Base-by-base conservation (phyloP, 2,113 vertebrate genomes). In the Empidonax traillii region DNA sequence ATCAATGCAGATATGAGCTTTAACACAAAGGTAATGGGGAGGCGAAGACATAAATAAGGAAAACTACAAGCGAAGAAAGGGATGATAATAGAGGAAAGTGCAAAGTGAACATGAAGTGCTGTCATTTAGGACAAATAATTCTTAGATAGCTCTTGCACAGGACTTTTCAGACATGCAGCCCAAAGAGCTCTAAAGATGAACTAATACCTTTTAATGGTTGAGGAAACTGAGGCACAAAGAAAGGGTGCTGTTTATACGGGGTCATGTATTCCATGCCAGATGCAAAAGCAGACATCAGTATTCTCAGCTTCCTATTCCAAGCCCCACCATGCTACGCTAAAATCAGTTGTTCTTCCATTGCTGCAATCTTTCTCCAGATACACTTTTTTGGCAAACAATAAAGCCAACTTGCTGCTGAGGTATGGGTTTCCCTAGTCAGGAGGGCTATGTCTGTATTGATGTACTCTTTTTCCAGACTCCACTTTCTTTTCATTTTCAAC, bases 1-100 rank as follows among this genome's bases (percentile, higher is more conserved):
- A 96, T 96, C 95, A 96, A 96, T 96, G 93, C 75, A 94, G 92
- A 97, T 85, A 65, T 3, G 5, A 95, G 87, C 88, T 92, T 90
- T 93, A 96, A 84, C 25, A 6, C 76, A 78, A 83, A 90, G 85
- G 85, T 96, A 96, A 97, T 93, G 85, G 93, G 83, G 49, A 96
- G 37, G 82, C 85, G 81, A 88, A 93, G 92, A 90, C 93, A 96
- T 96, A 96, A 96, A 96, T 95, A 97, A 96, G 68, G 90, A 95
- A 93, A 95, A 97, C 82, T 93, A 91, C 1, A 0, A 71, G 52
- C 44, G 90, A 94, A 94, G 92, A 94, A 94, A 88, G 65, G 79
- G 52, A 61, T 89, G 73, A 79, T 93, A 83, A 97, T 93, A 83
- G 93, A 94, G 77, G 79, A 58, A 84, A 94, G 76, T 0, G 2